Evolutionary conservation across 2,888 invertebrate genomes (phyloP).

Genomic region (Drosophila fulvimacula): DNA sequence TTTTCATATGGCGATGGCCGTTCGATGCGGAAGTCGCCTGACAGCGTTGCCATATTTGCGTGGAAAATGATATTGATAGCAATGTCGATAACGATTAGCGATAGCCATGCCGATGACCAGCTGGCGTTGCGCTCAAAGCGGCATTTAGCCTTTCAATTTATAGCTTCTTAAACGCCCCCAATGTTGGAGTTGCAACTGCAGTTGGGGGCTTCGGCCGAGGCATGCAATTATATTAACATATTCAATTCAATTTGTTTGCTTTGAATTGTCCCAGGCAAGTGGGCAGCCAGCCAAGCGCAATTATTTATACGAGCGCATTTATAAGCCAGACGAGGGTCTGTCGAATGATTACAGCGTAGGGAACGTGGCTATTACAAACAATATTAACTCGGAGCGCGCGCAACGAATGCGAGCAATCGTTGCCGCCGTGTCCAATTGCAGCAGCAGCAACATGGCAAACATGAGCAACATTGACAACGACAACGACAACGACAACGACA

Average conservation of each 20-base stretch:
- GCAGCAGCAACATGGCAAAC: conserved; percentile 32
- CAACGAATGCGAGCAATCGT: conserved; percentile 55
- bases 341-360: conserved; percentile 62
- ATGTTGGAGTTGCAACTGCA: neutral
- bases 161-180: conserved; percentile 61
- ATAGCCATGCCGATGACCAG: conserved; percentile 15
- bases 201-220: neutral
- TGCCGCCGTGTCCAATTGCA: conserved; percentile 63
- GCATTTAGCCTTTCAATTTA: conserved; percentile 59
- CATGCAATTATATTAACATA: conserved; percentile 76
- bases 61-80: neutral
- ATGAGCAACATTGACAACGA: conserved; percentile 43
- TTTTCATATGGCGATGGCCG: conserved; percentile 39
- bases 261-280: conserved; percentile 52
- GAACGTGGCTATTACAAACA: conserved; percentile 78
- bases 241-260: conserved; percentile 78
- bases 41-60: conserved; percentile 18
- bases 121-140: conserved; percentile 21
- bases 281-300: conserved; percentile 36
- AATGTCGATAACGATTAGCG: conserved; percentile 19
- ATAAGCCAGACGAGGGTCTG: neutral
- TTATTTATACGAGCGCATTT: conserved; percentile 49
- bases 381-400: conserved; percentile 60
- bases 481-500: conserved; percentile 35
- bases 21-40: conserved; percentile 15